Conservation (phyloP, 2,888 invertebrate genomes). For the Catocala nupta region DNA sequence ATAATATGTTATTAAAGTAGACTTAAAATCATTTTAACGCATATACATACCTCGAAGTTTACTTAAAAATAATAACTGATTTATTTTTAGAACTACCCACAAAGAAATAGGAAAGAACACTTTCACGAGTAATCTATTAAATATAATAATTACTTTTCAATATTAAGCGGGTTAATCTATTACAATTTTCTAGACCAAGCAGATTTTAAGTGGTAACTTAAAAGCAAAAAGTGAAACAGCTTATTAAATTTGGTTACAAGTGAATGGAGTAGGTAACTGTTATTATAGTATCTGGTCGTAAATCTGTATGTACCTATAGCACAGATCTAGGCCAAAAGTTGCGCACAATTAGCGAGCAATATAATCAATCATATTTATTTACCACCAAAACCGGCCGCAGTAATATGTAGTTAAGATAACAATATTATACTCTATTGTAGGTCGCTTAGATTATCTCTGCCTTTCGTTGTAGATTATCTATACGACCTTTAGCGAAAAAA, state of each 20-base stretch:
- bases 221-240: no score
- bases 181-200: background rate
- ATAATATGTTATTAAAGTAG: no score
- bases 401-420: constrained; percentile 4
- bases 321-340: constrained; percentile 40
- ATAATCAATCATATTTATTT: constrained; percentile 34
- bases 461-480: no score
- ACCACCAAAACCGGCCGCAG: constrained; percentile 27
- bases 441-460: background rate
- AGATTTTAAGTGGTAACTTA: no score
- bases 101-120: no score
- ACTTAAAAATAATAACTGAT: no score
- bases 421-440: background rate
- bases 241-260: background rate
- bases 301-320: background rate
- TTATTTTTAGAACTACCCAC: no score
- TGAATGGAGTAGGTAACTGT: constrained; percentile 11
- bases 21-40: no score
- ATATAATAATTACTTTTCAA: no score
- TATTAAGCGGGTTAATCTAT: background rate
- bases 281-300: background rate
- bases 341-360: constrained; percentile 33
- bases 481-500: no score
- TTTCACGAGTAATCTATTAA: no score
- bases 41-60: no score